These are phyloP conservation scores for Tenualosa thibaudeaui DNA, from an alignment of 2,797 vertebrate genomes.

Conservation along the genomic window DNA sequence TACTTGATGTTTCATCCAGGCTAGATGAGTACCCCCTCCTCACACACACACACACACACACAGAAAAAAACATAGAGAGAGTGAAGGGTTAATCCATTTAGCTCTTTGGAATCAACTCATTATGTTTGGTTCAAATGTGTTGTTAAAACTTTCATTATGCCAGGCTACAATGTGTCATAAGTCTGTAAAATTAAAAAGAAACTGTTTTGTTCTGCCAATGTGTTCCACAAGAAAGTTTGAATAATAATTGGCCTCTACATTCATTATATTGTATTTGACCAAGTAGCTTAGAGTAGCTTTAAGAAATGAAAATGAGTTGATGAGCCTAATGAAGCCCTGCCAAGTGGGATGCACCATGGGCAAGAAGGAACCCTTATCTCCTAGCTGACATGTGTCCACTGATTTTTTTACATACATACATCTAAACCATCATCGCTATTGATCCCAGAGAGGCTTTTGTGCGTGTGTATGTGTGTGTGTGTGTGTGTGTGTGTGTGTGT, in stretches of 20 bases:
- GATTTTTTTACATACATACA: conserved; percentile 8
- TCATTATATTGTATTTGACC: not conserved
- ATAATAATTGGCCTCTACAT: not conserved
- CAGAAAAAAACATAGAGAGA: not conserved
- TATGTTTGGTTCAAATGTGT: not conserved
- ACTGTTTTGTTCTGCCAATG: not conserved
- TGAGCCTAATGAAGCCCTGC: not conserved
- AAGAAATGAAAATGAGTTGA: not conserved
- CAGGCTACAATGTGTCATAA: not conserved
- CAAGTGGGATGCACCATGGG: not conserved
- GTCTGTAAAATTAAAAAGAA: not conserved
- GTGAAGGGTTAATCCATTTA: not conserved
- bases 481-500: not conserved
- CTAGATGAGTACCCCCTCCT: not conserved
- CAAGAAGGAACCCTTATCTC: not conserved
- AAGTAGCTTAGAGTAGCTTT: not conserved
- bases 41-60: not conserved
- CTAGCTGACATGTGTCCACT: not conserved
- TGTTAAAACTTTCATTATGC: not conserved
- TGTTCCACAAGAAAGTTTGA: not conserved
- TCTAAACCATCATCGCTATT: conserved; percentile 1
- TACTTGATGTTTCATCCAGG: not conserved
- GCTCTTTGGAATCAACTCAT: not conserved
- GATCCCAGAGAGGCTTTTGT: not conserved
- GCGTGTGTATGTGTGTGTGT: not conserved